Evolutionary conservation across 2,888 invertebrate species (phyloP), one percentile per base, ranked within the genome.

Genomic region (Drosophila greeni): DNA sequence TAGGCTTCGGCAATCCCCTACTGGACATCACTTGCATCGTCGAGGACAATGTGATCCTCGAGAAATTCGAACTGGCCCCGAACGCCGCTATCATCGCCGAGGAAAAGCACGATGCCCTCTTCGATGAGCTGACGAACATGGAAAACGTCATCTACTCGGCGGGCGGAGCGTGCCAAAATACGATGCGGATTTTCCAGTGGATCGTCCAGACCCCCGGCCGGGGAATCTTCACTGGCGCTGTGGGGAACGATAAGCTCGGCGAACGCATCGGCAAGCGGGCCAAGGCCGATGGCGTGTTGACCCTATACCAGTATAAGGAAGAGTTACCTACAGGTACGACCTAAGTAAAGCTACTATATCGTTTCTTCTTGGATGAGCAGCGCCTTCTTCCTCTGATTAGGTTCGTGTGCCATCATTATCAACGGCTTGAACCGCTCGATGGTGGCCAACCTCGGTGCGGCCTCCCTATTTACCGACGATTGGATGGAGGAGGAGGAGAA

Each of bases 1-100:
- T 81, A 40, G 85, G 81, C 4, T 82, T 85, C 7, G 81, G 85
- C 6, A 81, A 85, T 57, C 85, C 81, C 0, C 31, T 82, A 31
- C 61, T 82, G 43, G 81, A 82, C 26, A 71, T 82, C 18, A 78
- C 80, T 11, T 66, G n/a, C 29, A 16, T 24, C 2, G 36, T 72
- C 0, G 72, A 84, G 8, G 82, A 84, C 39, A 72, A 43, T 6
- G 3, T 47, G 23, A 47, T 81, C 5, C 29, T 82, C 8, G 65
- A 84, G 29, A 82, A 85, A 33, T 82, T 78, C 18, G 72, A 53
- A 0, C 52, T 82, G 42, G 16, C 49, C 1, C 0, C 65, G 0
- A 82, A 82, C 62, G 62, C 67, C 0, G 84, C 85, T 8, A 67
- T 84, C 14, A 59, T 85, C 6, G 81, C 81, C 9, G 72, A 82